A percentile compares a stretch with the other conserved stretches of the same genome.
These are phyloP conservation scores for Eugnorisma glareosa DNA, from an alignment of 2,888 invertebrate genomes.

Conservation along the genomic window DNA sequence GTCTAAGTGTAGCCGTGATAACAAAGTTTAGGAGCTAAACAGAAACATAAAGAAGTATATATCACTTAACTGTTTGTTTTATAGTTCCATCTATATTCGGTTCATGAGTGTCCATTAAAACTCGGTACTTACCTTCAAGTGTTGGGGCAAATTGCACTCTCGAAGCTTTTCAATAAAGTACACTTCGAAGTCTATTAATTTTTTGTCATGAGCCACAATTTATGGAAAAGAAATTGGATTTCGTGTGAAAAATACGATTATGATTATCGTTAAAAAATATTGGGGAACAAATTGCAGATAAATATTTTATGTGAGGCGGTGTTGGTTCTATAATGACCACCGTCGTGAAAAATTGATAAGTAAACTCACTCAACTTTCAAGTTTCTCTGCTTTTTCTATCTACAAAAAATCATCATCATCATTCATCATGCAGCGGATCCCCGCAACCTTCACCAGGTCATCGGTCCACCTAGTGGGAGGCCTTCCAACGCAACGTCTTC, in stretches of 20 bases:
- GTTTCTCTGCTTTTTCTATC: neutral
- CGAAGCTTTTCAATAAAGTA: conserved; percentile 49
- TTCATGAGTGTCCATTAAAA: conserved; percentile 47
- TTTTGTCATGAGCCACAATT: conserved; percentile 51
- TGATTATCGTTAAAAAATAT: conserved; percentile 45
- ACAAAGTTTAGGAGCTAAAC: conserved; percentile 43
- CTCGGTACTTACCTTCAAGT: conserved; percentile 14
- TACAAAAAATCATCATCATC: too few species aligned
- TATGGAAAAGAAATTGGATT: conserved; percentile 54
- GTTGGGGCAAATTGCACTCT: conserved; percentile 38
- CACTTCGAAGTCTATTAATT: conserved; percentile 43
- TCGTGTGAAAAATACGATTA: conserved; percentile 48
- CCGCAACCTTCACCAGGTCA: too few species aligned
- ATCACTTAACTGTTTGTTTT: conserved; percentile 41
- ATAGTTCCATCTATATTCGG: conserved; percentile 44
- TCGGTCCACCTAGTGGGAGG: too few species aligned
- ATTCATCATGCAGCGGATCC: too few species aligned
- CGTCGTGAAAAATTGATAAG: neutral
- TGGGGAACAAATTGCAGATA: conserved; percentile 2
- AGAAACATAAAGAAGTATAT: conserved; percentile 46
- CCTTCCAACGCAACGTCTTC: too few species aligned
- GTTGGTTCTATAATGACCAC: neutral
- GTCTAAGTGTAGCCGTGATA: conserved; percentile 33
- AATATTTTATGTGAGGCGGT: neutral
- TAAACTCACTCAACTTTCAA: neutral